These are phyloP conservation scores for Somateria mollissima DNA, from an alignment of 2,797 vertebrate genomes.

Conservation along the genomic window DNA sequence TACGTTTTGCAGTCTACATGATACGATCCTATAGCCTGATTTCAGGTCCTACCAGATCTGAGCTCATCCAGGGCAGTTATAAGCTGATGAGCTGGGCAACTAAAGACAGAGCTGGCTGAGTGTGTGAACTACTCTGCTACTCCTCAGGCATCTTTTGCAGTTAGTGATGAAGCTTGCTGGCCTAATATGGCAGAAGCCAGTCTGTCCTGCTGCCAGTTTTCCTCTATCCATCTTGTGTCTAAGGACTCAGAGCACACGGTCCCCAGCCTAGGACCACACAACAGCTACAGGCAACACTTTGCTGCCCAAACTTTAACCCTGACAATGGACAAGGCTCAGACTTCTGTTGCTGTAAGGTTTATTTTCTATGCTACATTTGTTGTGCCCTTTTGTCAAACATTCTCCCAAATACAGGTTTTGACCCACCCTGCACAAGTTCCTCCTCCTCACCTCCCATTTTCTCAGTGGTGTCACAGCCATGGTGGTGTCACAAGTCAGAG, in stretches of 20 bases:
- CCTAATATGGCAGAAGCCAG: not conserved
- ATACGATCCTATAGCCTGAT: not conserved
- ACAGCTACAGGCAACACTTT: not conserved
- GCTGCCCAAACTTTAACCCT: not conserved
- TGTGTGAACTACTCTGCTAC: not conserved
- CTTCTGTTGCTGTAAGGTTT: not conserved
- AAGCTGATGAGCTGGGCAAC: not conserved
- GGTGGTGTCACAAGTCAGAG: not conserved
- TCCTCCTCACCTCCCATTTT: not conserved
- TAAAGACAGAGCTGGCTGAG: not conserved
- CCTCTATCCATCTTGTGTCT: not conserved
- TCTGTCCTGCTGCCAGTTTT: not conserved
- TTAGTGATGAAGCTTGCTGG: not conserved
- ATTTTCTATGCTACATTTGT: not conserved
- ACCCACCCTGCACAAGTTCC: not conserved
- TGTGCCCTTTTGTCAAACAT: not conserved
- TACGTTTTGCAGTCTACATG: not conserved
- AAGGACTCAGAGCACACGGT: not conserved
- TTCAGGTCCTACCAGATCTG: not conserved
- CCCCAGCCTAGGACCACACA: not conserved
- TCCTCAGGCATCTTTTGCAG: not conserved
- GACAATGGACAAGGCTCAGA: not conserved
- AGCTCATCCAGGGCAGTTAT: not conserved
- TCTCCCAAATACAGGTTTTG: not conserved
- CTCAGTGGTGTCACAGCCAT: not conserved